These are phyloP conservation scores for Mesorhabditis sp. DNA, from an alignment of 2,888 invertebrate genomes.

Conservation along the genomic window DNA sequence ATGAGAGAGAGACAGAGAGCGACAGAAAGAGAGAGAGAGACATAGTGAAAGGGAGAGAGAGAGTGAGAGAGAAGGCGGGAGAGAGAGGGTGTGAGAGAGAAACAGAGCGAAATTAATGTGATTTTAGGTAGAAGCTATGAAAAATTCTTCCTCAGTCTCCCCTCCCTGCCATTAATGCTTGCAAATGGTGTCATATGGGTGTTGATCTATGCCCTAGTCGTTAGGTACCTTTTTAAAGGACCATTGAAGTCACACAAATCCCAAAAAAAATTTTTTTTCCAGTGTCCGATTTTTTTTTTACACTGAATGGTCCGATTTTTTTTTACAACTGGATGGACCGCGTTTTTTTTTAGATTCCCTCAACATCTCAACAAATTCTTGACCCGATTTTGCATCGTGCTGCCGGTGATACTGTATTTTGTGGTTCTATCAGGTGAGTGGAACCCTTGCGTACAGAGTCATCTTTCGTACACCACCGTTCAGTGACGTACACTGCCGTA, in stretches of 20 bases:
- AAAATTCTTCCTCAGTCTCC: constrained; percentile 24
- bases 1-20: not conserved
- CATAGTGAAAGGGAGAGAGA: no score
- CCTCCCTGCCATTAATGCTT: constrained; percentile 21
- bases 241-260: not conserved
- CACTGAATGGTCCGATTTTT: no score
- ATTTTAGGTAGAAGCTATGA: constrained; percentile 8
- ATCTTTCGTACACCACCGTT: no score
- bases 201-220: constrained; percentile 17
- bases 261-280: constrained; percentile 8
- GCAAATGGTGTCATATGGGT: constrained; percentile 29
- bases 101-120: not conserved
- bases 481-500: no score
- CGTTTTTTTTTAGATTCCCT: constrained; percentile 8
- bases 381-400: constrained; percentile 21
- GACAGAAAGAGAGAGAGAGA: not conserved
- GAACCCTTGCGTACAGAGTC: not conserved
- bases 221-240: constrained; percentile 13
- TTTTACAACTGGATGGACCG: constrained; percentile 1
- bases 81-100: no score
- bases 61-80: no score
- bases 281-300: no score
- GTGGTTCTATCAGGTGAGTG: constrained; percentile 20
- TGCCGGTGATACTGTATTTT: constrained; percentile 25
- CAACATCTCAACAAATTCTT: constrained; percentile 20